phyloP scores from a whole-genome alignment of 2,113 vertebrate genomes.

The Rhea pennata region DNA sequence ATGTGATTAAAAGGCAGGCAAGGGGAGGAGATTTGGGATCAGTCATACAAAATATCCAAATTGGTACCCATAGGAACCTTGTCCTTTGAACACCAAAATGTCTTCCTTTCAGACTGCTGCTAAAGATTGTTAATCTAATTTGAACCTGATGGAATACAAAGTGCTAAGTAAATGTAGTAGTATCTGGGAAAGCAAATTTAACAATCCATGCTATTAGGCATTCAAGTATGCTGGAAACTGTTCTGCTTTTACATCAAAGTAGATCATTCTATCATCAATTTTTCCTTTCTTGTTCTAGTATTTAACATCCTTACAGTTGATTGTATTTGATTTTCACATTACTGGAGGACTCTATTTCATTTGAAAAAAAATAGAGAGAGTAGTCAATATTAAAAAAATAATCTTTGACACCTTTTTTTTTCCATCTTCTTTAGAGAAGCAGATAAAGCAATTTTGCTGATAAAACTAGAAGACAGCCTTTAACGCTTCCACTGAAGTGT shows the following conservation, averaged over 20 bases:
- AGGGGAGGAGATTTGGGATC: neutral
- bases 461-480: neutral
- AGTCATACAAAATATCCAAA: neutral
- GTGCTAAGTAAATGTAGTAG: neutral
- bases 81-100: neutral
- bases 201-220: neutral
- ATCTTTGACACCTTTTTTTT: neutral
- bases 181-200: neutral
- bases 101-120: neutral
- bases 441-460: neutral
- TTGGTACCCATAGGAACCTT: neutral
- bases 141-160: neutral
- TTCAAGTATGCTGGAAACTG: neutral
- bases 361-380: neutral
- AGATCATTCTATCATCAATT: neutral
- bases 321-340: neutral
- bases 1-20: neutral
- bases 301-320: neutral
- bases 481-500: neutral
- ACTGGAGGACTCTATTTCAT: neutral
- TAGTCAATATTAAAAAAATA: neutral
- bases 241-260: neutral
- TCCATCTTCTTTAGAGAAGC: neutral
- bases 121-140: slow-evolving; percentile 13
- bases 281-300: neutral